Evolutionary conservation across 2,797 vertebrate genomes (phyloP), one percentile per base, ranked within the genome.

Genomic region (Trachops cirrhosus): DNA sequence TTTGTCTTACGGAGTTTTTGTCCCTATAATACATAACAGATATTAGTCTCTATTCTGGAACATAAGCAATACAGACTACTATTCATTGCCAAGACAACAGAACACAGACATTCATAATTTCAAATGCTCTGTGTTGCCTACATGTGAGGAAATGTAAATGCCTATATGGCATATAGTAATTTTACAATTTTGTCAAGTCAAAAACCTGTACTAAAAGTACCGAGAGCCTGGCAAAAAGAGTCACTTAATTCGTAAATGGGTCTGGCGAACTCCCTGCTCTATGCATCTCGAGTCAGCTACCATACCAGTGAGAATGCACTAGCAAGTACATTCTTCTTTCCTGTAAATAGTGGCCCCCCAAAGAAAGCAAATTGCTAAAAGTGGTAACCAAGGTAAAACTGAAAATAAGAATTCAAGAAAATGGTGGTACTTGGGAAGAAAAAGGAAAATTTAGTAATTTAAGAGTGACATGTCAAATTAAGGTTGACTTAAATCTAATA

Each of bases 361-460:
- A 54, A 73, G 39, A 96, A 86, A 83, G 32, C 26, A 82, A 93
- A 85, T 22, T 74, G 22, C 46, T 54, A 26, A 37, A 37, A n/a
- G 39, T 54, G 2, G 24, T 37, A 70, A 92, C 79, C 37, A 11
- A 75, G 29, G 21, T 91, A 64, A 84, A 84, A 52, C 48, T 41
- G 21, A 62, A 59, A 73, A n/a, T 10, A 57, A 39, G 62, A 62
- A 48, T 52, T 67, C 24, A 88, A 88, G 44, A 52, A 88, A 52
- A 34, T 44, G 29, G 64, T 73, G 75, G 39, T 59, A 48, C 3
- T 34, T 83, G 12, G 41, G 18, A 62, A 9, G 8, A 41, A 68
- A 80, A 68, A 74, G 80, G n/a, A 82, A 87, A 75, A 83, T 83
- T n/a, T 50, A 82, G 68, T 87, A 82, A 82, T 87, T 87, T 74